Evolutionary conservation across 2,797 vertebrate species (phyloP).

Genomic region (Chelmon rostratus): DNA sequence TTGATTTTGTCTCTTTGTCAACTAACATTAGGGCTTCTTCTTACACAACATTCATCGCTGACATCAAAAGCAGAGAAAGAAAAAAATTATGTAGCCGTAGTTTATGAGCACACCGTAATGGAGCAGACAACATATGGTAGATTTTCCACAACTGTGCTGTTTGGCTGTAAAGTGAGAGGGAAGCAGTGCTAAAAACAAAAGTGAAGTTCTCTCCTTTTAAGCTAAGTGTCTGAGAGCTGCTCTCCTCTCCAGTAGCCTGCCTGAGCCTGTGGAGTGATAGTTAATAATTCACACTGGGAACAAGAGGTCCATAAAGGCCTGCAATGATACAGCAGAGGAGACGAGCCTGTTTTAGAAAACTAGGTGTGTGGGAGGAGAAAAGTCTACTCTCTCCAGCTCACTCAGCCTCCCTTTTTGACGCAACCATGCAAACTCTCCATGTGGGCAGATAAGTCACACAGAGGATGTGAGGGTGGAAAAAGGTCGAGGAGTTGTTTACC

Average conservation of each 20-base stretch:
- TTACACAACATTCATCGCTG: slow-evolving; percentile 58
- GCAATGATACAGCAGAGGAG: slow-evolving; percentile 63
- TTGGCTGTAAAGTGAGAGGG: slow-evolving; percentile 32
- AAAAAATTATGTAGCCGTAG: neutral
- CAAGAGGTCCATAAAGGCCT: slow-evolving; percentile 74
- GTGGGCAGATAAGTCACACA: slow-evolving; percentile 61
- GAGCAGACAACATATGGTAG: slow-evolving; percentile 7
- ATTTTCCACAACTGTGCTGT: slow-evolving; percentile 19
- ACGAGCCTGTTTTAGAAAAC: slow-evolving; percentile 53
- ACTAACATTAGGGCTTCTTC: slow-evolving; percentile 46
- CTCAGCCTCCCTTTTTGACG: slow-evolving; percentile 41
- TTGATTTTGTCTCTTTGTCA: slow-evolving; percentile 40
- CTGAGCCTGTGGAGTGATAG: slow-evolving; percentile 58
- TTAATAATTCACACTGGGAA: slow-evolving; percentile 81
- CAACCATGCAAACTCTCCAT: slow-evolving; percentile 35
- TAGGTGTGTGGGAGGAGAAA: slow-evolving; percentile 71
- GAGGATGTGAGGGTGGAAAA: slow-evolving; percentile 62
- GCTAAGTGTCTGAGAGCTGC: slow-evolving; percentile 59
- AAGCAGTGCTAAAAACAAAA: slow-evolving; percentile 39
- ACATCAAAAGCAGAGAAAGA: slow-evolving; percentile 38
- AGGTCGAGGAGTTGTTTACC: slow-evolving; percentile 67
- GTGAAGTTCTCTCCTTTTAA: slow-evolving; percentile 58
- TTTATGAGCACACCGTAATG: slow-evolving; percentile 4
- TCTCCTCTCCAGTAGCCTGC: slow-evolving; percentile 52
- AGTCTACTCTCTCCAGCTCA: slow-evolving; percentile 40